A percentile compares a stretch with the other conserved stretches of the same genome.
Conservation (phyloP, 2,113 vertebrate genomes). For the Brienomyrus brachyistius region DNA sequence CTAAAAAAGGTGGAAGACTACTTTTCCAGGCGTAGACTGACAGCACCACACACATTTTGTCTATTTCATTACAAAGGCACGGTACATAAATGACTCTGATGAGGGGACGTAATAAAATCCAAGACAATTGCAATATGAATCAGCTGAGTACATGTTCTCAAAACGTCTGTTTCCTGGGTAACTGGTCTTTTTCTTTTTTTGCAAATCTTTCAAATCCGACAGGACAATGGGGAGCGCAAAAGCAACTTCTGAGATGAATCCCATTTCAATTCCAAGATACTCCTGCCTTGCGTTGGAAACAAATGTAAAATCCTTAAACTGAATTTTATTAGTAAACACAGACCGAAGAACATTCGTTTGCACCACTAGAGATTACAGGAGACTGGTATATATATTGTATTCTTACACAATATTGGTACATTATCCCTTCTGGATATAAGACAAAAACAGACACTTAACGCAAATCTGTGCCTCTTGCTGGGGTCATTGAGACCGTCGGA, state of each 20-base stretch:
- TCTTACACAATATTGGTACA: not conserved
- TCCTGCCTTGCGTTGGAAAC: not conserved
- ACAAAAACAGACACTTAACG: not conserved
- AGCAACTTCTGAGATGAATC: not conserved
- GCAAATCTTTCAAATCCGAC: not conserved
- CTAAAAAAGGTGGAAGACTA: not conserved
- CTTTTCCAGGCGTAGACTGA: not conserved
- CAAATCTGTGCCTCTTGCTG: not conserved
- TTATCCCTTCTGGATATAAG: not conserved
- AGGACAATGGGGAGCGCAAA: not conserved
- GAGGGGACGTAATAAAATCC: not conserved
- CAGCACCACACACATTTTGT: not conserved
- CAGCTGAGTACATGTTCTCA: not conserved
- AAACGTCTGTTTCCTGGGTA: not conserved
- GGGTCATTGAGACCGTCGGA: not conserved
- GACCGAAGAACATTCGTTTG: not conserved
- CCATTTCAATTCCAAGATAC: not conserved
- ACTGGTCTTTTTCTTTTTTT: not conserved
- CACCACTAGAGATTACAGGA: not conserved
- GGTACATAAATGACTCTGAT: not conserved
- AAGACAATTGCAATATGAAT: not conserved
- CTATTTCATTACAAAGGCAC: not conserved
- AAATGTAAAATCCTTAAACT: not conserved
- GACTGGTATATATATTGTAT: not conserved
- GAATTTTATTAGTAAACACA: not conserved